phyloP scores from a whole-genome alignment of 2,797 vertebrate species.

The Sebastes oblongus region DNA sequence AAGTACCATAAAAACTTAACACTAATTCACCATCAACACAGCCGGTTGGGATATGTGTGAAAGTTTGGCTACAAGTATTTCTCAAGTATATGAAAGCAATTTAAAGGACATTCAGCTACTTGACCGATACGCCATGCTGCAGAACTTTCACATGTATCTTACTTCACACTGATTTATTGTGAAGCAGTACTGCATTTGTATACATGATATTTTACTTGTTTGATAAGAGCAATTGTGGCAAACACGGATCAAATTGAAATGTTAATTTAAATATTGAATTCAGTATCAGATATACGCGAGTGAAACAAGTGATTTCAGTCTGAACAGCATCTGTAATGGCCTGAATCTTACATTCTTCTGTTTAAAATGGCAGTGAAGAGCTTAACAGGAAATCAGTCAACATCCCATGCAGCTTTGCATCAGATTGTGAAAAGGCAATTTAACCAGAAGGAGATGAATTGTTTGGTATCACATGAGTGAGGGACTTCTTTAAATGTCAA shows the following conservation, averaged over 20 bases:
- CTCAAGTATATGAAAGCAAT: not conserved
- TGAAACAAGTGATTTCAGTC: constrained; percentile 3
- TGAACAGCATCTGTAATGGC: not conserved
- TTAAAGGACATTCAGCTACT: not conserved
- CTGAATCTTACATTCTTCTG: not conserved
- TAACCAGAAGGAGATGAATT: constrained; percentile 35
- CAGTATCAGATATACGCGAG: not conserved
- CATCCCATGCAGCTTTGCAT: constrained; percentile 23
- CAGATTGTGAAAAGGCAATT: constrained; percentile 51
- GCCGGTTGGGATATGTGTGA: no score
- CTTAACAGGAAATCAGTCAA: constrained; percentile 35
- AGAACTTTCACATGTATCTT: not conserved
- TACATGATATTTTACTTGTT: not conserved
- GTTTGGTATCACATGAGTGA: constrained; percentile 26
- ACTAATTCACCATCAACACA: not conserved
- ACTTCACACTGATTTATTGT: not conserved
- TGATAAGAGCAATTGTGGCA: not conserved
- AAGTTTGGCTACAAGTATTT: not conserved
- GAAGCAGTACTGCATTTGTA: not conserved
- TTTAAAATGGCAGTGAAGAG: not conserved
- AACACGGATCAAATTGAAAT: not conserved
- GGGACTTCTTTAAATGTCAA: constrained; percentile 48
- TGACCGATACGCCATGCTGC: not conserved
- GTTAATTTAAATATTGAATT: not conserved
- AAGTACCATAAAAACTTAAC: not conserved